Percentiles rank a stretch among this genome's conserved stretches.
Evolutionary conservation across 1,140 invertebrate species (phyloP).

Genomic region (Hirudo medicinalis): DNA sequence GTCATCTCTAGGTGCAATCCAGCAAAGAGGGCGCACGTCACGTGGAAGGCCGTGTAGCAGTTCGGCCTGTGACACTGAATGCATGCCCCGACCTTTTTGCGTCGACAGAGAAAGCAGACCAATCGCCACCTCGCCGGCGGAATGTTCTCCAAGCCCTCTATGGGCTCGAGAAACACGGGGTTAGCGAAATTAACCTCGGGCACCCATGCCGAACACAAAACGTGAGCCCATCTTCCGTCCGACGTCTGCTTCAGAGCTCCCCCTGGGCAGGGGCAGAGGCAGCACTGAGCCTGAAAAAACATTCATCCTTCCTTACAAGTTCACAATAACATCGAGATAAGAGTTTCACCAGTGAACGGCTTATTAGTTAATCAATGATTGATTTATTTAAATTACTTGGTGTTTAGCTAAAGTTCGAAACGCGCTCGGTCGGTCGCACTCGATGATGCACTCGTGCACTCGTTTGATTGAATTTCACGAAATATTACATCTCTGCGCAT

Average conservation of each 20-base stretch:
- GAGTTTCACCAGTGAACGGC: too few species aligned
- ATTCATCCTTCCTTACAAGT: too few species aligned
- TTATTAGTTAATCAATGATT: not conserved
- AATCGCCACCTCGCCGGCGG: constrained; percentile 74
- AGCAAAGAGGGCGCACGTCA: constrained; percentile 93
- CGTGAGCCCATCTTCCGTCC: constrained; percentile 88
- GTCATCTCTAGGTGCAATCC: constrained; percentile 92
- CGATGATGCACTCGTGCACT: too few species aligned
- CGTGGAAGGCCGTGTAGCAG: constrained; percentile 66
- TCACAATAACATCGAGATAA: too few species aligned
- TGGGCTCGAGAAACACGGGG: constrained; percentile 75
- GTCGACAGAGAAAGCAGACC: constrained; percentile 89
- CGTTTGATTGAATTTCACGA: too few species aligned
- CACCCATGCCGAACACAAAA: constrained; percentile 96
- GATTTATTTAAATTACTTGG: not conserved
- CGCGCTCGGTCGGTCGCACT: too few species aligned
- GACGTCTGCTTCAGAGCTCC: constrained; percentile 98
- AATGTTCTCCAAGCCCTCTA: constrained; percentile 88
- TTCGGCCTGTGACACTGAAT: constrained; percentile 96
- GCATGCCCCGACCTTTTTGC: constrained; percentile 80
- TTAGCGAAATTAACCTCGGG: constrained; percentile 96
- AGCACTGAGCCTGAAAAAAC: constrained; percentile 55
- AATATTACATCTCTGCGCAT: too few species aligned
- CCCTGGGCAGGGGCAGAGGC: constrained; percentile 89
- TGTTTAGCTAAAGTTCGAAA: too few species aligned